phyloP scores from a whole-genome alignment of 2,888 invertebrate species.

The Ennomos quercinarius region DNA sequence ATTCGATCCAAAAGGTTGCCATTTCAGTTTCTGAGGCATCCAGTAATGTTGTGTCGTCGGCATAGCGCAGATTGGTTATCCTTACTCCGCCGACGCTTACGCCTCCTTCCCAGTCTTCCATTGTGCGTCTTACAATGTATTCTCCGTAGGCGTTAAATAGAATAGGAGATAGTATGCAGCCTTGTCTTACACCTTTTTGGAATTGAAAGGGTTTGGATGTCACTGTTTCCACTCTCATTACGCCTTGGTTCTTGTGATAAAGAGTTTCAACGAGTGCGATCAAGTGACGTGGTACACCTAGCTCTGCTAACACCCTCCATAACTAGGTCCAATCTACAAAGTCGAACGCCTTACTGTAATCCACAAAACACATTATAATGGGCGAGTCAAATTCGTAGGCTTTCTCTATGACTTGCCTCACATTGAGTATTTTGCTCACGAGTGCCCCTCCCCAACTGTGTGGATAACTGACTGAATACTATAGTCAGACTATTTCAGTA shows the following conservation, averaged over 20 bases:
- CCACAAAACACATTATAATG: slow-evolving; percentile 22
- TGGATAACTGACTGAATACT: no score
- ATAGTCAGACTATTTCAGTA: no score
- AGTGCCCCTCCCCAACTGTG: no score
- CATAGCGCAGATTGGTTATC: slow-evolving; percentile 33
- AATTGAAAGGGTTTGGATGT: not conserved
- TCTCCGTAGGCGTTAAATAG: slow-evolving; percentile 9
- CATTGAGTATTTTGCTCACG: slow-evolving; percentile 29
- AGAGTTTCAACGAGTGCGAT: slow-evolving; percentile 7
- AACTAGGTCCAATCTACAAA: slow-evolving; percentile 23
- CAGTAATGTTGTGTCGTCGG: slow-evolving; percentile 36
- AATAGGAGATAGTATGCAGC: slow-evolving; percentile 8
- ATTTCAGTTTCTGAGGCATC: slow-evolving; percentile 19
- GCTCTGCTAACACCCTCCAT: slow-evolving; percentile 25
- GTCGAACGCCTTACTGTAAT: slow-evolving; percentile 34
- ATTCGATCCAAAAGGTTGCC: slow-evolving; percentile 4
- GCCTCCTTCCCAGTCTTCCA: slow-evolving; percentile 4
- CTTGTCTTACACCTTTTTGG: not conserved
- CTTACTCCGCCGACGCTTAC: not conserved
- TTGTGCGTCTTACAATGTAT: slow-evolving; percentile 3
- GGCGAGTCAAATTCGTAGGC: slow-evolving; percentile 26
- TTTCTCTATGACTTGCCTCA: slow-evolving; percentile 31
- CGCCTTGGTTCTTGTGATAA: not conserved
- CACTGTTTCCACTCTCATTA: not conserved
- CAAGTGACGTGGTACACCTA: slow-evolving; percentile 27